phyloP scores from a whole-genome alignment of 2,113 vertebrate genomes.

The Amphiprion percula region DNA sequence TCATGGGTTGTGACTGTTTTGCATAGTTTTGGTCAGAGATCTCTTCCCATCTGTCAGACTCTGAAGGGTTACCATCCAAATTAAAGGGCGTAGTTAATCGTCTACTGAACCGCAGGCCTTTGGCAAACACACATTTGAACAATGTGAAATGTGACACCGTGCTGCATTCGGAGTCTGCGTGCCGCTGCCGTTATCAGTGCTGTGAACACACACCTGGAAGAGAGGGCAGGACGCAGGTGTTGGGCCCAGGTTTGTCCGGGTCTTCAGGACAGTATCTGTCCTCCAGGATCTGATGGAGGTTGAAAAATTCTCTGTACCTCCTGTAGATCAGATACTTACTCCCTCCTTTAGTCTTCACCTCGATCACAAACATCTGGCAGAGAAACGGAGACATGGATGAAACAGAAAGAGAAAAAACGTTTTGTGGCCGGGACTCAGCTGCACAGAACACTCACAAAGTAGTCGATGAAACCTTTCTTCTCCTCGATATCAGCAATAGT shows the following conservation, averaged over 20 bases:
- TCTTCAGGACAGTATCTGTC: conserved; percentile 86
- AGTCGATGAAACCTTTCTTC: conserved; percentile 92
- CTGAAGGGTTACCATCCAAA: neutral
- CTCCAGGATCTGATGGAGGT: conserved; percentile 90
- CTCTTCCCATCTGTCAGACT: neutral
- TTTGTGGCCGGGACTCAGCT: neutral
- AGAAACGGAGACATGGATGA: neutral
- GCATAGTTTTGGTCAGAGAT: conserved; percentile 5
- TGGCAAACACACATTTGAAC: conserved; percentile 18
- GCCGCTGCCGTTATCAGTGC: neutral
- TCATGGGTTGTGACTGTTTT: neutral
- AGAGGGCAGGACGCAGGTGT: conserved; percentile 86
- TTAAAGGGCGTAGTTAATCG: neutral
- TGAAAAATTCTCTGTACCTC: conserved; percentile 91
- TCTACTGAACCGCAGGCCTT: neutral
- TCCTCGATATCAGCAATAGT: conserved; percentile 94
- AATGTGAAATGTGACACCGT: conserved; percentile 25
- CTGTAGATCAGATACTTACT: conserved; percentile 95
- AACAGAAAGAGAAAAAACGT: neutral
- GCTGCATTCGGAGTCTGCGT: neutral
- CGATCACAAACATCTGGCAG: conserved; percentile 91
- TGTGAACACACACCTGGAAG: conserved; percentile 87
- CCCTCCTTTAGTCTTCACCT: conserved; percentile 94
- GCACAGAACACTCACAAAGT: conserved; percentile 87
- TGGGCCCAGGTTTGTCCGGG: conserved; percentile 64